A percentile compares a stretch with the other conserved stretches of the same genome.
These are phyloP conservation scores for Lasioglossum marginatum DNA, from an alignment of 2,888 invertebrate species.

Conservation along the genomic window DNA sequence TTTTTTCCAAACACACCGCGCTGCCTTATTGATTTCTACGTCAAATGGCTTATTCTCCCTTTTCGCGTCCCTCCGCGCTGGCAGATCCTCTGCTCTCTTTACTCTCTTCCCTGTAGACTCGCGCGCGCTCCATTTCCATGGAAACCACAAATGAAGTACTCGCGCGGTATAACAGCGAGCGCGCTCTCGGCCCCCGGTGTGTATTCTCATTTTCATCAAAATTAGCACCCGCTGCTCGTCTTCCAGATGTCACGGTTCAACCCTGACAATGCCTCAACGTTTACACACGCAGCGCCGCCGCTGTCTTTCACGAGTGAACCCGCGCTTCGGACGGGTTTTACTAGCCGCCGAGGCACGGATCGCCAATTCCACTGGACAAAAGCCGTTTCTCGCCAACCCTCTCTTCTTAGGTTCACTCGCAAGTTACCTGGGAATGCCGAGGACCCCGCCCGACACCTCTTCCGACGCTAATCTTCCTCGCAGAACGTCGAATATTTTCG, in stretches of 20 bases:
- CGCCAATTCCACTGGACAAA: background rate
- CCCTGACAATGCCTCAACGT: background rate
- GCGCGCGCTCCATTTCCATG: slow-evolving; percentile 57
- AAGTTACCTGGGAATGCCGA: too few relatives aligned
- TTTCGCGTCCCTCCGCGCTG: slow-evolving; percentile 10
- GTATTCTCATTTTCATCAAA: slow-evolving; percentile 54
- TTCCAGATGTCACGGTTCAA: slow-evolving; percentile 31
- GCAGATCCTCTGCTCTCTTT: slow-evolving; percentile 24
- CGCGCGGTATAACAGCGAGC: slow-evolving; percentile 40
- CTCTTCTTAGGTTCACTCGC: background rate
- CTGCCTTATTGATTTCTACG: slow-evolving; percentile 69
- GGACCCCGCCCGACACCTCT: too few relatives aligned
- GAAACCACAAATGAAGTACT: slow-evolving; percentile 67
- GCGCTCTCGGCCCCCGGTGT: background rate
- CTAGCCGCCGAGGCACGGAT: background rate
- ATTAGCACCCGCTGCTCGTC: slow-evolving; percentile 46
- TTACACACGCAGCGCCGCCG: background rate
- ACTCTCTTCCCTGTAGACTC: slow-evolving; percentile 20
- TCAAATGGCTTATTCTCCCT: slow-evolving; percentile 58
- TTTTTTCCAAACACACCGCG: slow-evolving; percentile 55
- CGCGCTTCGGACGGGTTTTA: background rate
- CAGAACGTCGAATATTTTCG: too few relatives aligned
- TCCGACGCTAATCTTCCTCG: too few relatives aligned
- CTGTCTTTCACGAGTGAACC: background rate
- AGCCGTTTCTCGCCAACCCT: background rate